Percentiles rank a stretch among this genome's conserved stretches.
These are phyloP conservation scores for Pocillopora meandrina DNA, from an alignment of 92 coral and sea anemone species.

Conservation along the genomic window DNA sequence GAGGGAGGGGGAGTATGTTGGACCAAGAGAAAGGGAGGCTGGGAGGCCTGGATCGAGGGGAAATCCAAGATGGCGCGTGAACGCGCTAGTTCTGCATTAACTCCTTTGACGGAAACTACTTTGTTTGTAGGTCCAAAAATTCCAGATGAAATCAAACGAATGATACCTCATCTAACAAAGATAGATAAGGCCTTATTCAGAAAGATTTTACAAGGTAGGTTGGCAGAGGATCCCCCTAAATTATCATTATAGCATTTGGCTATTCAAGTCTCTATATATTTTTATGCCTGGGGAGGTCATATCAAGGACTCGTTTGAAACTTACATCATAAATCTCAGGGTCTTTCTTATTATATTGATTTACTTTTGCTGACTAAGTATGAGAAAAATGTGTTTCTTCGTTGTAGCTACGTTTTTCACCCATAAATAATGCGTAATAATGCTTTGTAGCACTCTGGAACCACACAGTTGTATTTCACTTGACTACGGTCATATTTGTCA, in stretches of 20 bases:
- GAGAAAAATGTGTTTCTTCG: too few species aligned
- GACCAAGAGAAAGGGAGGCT: background rate
- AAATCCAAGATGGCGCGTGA: slow-evolving; percentile 94
- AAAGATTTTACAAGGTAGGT: slow-evolving; percentile 86
- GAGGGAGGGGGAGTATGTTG: background rate
- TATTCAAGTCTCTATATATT: background rate
- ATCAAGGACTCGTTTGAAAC: too few species aligned
- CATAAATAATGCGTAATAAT: too few species aligned
- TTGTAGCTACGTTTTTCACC: too few species aligned
- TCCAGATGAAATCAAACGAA: slow-evolving; percentile 86
- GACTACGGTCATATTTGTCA: too few species aligned
- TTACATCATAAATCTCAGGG: too few species aligned
- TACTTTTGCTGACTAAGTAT: too few species aligned
- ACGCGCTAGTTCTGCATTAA: slow-evolving; percentile 72
- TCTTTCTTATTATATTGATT: too few species aligned
- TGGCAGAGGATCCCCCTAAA: background rate
- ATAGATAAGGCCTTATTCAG: slow-evolving; percentile 80
- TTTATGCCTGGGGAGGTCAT: too few species aligned
- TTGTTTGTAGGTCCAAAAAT: slow-evolving; percentile 90
- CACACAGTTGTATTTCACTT: too few species aligned
- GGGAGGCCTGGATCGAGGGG: slow-evolving; percentile 14
- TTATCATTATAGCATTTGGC: background rate
- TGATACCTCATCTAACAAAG: slow-evolving; percentile 77
- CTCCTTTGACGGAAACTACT: slow-evolving; percentile 72
- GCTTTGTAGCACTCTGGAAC: too few species aligned